Conservation (phyloP, 92 coral and sea anemone species). For the Actinostola sp. region DNA sequence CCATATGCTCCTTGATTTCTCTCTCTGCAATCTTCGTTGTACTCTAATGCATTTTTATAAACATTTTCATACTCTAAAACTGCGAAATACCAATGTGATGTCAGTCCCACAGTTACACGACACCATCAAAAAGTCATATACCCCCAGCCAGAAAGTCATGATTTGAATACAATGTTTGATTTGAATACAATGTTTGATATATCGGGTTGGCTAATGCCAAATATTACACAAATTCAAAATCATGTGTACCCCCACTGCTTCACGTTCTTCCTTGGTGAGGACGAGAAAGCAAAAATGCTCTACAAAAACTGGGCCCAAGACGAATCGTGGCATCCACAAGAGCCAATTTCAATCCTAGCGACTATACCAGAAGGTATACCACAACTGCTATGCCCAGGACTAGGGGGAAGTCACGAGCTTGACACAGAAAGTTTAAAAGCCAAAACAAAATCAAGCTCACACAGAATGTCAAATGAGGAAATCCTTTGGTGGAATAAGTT, state of each 20-base stretch:
- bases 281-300: neutral
- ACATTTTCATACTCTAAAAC: too few species aligned
- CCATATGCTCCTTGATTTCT: too few species aligned
- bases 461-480: neutral
- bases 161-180: neutral
- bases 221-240: neutral
- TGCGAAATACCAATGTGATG: neutral
- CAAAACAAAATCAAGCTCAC: neutral
- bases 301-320: neutral
- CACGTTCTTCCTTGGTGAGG: neutral
- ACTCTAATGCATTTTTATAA: too few species aligned
- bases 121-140: neutral
- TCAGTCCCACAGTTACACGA: neutral
- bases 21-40: too few species aligned
- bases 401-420: neutral
- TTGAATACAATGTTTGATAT: neutral
- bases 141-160: neutral
- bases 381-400: neutral
- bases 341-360: neutral
- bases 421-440: neutral
- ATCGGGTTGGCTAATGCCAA: neutral
- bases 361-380: neutral
- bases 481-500: neutral
- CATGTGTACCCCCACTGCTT: neutral
- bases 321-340: neutral